Percentiles rank a stretch among this genome's conserved stretches.
These are phyloP conservation scores for Drosophila colorata DNA, from an alignment of 2,888 invertebrate species.

Conservation along the genomic window DNA sequence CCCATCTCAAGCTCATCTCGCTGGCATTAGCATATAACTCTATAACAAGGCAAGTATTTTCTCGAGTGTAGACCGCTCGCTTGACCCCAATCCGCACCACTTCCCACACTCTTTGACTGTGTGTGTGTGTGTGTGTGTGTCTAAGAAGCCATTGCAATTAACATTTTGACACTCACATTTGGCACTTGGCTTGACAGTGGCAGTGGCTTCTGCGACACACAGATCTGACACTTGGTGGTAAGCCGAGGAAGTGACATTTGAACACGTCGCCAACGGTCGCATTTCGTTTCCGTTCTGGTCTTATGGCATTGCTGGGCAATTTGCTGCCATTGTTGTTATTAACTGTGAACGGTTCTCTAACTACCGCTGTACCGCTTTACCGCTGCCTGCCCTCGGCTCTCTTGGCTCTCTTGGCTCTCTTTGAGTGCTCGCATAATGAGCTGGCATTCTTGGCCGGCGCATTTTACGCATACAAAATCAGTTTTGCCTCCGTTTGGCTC, in stretches of 20 bases:
- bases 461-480: constrained; percentile 70
- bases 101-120: constrained; percentile 23
- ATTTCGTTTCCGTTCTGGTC: constrained; percentile 60
- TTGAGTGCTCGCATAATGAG: constrained; percentile 60
- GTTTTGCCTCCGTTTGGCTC: constrained; percentile 37
- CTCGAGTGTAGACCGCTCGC: constrained; percentile 5
- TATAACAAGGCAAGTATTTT: constrained; percentile 21
- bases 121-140: neutral
- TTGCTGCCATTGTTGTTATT: constrained; percentile 72
- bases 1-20: constrained; percentile 14
- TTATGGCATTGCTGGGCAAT: constrained; percentile 50
- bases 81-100: constrained; percentile 32
- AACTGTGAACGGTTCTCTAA: constrained; percentile 62
- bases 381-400: neutral
- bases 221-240: constrained; percentile 15
- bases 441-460: constrained; percentile 68
- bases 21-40: constrained; percentile 41
- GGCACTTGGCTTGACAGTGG: constrained; percentile 31
- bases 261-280: constrained; percentile 57
- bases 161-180: constrained; percentile 65
- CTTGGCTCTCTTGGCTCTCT: neutral
- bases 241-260: constrained; percentile 63
- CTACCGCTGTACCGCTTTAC: constrained; percentile 1
- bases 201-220: neutral
- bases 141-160: constrained; percentile 62